Conservation (phyloP, 2,888 invertebrate genomes). For the Drosophila affinis region DNA sequence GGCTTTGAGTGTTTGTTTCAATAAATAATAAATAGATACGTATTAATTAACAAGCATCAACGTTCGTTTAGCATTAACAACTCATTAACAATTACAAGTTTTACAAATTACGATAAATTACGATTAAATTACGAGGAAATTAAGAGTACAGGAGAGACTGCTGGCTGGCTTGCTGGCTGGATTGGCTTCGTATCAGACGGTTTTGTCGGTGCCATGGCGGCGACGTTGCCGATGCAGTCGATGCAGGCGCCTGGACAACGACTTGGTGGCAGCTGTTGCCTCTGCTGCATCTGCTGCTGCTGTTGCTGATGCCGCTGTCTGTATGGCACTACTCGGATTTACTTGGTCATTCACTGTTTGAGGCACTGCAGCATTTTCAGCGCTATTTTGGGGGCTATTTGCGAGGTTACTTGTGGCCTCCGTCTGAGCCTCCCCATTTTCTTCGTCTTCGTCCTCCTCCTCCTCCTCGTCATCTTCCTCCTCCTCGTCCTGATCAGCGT, state of each 20-base stretch:
- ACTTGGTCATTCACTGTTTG: constrained; percentile 46
- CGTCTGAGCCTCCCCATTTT: constrained; percentile 26
- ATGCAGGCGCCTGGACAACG: constrained; percentile 34
- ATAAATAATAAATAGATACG: constrained; percentile 67
- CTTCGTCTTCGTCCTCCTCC: constrained; percentile 6
- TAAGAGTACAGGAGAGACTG: constrained; percentile 42
- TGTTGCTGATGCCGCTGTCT: constrained; percentile 8
- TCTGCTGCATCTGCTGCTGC: constrained; percentile 12
- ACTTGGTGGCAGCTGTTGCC: constrained; percentile 17
- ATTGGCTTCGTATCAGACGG: too few relatives aligned
- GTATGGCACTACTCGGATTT: constrained; percentile 19
- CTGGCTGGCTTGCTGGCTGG: background rate
- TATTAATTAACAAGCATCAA: constrained; percentile 65
- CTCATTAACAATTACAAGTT: constrained; percentile 57
- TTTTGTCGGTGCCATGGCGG: constrained; percentile 6
- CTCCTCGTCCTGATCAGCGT: constrained; percentile 8
- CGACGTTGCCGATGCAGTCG: constrained; percentile 47
- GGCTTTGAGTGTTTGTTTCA: constrained; percentile 38
- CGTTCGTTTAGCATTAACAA: constrained; percentile 62
- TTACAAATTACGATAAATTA: constrained; percentile 7
- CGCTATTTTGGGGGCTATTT: constrained; percentile 34
- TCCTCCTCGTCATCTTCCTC: constrained; percentile 31
- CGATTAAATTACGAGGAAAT: constrained; percentile 34
- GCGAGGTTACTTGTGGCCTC: constrained; percentile 23
- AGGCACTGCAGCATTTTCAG: constrained; percentile 51